Conservation (phyloP, 2,888 invertebrate species). For the Caenorhabditis sp. region DNA sequence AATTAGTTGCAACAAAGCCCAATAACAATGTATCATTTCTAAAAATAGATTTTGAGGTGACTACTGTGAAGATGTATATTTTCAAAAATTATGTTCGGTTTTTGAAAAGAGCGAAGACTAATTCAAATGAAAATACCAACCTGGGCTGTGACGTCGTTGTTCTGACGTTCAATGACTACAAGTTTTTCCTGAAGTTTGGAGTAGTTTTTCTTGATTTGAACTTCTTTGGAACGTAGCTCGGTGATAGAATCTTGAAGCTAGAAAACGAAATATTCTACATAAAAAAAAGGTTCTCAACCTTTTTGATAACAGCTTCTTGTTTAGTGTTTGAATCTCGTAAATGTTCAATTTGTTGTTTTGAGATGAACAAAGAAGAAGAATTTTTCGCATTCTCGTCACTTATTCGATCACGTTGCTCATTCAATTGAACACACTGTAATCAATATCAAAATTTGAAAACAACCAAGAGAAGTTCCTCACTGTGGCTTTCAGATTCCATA, state of each 20-base stretch:
- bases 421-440: slow-evolving; percentile 45
- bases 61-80: too few species aligned
- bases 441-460: background rate
- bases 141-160: slow-evolving; percentile 6
- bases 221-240: slow-evolving; percentile 19
- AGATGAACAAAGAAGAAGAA: slow-evolving; percentile 17
- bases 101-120: too few species aligned
- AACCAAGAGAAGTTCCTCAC: slow-evolving; percentile 18
- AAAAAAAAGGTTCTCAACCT: slow-evolving; percentile 12
- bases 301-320: slow-evolving; percentile 23
- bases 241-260: slow-evolving; percentile 21
- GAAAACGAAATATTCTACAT: slow-evolving; percentile 1
- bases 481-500: slow-evolving; percentile 51
- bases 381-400: slow-evolving; percentile 36
- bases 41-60: too few species aligned
- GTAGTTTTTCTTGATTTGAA: slow-evolving; percentile 13
- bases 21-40: too few species aligned
- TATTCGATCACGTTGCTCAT: slow-evolving; percentile 38
- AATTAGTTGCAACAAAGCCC: too few species aligned
- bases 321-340: slow-evolving; percentile 20
- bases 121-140: background rate
- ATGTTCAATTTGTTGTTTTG: slow-evolving; percentile 34
- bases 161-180: slow-evolving; percentile 4
- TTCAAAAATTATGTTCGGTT: too few species aligned
- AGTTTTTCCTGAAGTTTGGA: slow-evolving; percentile 28